Conservation (phyloP, 2,113 vertebrate genomes). For the Abramis brama region DNA sequence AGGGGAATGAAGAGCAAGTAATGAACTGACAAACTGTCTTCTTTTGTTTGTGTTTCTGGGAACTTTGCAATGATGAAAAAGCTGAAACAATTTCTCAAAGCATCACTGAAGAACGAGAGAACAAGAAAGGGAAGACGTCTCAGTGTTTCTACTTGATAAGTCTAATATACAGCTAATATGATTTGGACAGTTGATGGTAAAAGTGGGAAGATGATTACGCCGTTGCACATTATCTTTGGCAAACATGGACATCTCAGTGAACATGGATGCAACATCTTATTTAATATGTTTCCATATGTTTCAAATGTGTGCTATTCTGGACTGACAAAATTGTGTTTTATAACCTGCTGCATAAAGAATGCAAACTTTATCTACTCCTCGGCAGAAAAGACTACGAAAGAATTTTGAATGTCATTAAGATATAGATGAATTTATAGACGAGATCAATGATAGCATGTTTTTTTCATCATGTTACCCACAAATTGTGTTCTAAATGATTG, state of each 20-base stretch:
- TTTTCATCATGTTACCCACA: conserved; percentile 82
- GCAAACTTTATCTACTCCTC: conserved; percentile 98
- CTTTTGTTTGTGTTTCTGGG: background rate
- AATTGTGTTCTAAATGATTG: conserved; percentile 53
- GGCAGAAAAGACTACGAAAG: conserved; percentile 82
- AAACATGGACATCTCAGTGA: conserved; percentile 84
- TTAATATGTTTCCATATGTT: conserved; percentile 99
- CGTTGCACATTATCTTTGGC: conserved; percentile 76
- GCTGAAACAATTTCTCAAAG: background rate
- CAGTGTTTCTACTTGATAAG: background rate
- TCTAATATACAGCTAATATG: conserved; percentile 60
- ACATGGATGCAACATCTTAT: conserved; percentile 96
- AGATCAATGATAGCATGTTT: conserved; percentile 85
- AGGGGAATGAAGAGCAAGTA: conserved; percentile 27
- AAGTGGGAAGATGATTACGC: conserved; percentile 66
- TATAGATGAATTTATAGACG: conserved; percentile 86
- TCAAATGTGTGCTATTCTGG: conserved; percentile 99
- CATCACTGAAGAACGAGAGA: background rate
- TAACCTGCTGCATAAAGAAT: conserved; percentile 99
- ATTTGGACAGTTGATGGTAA: conserved; percentile 86
- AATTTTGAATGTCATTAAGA: conserved; percentile 99
- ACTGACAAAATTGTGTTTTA: conserved; percentile 99
- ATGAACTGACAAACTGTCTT: background rate
- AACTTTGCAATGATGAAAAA: too few species aligned
- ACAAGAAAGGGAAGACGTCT: background rate